Evolutionary conservation across 1,140 invertebrate genomes (phyloP).

Genomic region (Drosophila pruinosa): DNA sequence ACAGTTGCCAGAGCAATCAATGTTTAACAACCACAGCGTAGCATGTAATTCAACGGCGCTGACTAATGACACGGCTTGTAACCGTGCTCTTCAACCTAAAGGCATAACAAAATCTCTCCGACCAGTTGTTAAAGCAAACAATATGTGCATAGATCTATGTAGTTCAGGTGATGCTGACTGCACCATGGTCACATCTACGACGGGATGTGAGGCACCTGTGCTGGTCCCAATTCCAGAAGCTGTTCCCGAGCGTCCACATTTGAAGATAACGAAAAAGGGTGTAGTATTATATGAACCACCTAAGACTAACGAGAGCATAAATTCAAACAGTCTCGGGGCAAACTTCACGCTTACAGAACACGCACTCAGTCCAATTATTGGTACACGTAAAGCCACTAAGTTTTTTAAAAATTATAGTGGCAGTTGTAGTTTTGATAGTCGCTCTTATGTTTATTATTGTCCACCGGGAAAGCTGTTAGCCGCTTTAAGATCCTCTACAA

Average conservation of each 20-base stretch:
- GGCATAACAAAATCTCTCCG: not conserved
- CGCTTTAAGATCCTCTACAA: not conserved
- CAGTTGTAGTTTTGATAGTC: conserved; percentile 51
- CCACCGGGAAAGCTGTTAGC: conserved; percentile 42
- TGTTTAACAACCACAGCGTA: conserved; percentile 57
- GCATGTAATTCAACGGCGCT: conserved; percentile 64
- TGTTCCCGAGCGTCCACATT: not conserved
- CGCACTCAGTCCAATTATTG: conserved; percentile 54
- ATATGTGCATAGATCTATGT: not conserved
- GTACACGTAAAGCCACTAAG: conserved; percentile 43
- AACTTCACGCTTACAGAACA: conserved; percentile 60
- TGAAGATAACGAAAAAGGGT: conserved; percentile 50
- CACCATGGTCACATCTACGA: conserved; percentile 68
- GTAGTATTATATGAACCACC: conserved; percentile 55
- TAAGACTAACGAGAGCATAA: not conserved
- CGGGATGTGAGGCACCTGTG: conserved; percentile 25
- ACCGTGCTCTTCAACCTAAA: conserved; percentile 5
- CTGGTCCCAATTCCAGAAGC: not conserved
- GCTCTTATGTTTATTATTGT: conserved; percentile 65
- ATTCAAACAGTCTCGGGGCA: not conserved
- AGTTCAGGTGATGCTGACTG: conserved; percentile 51
- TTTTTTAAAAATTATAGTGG: conserved; percentile 68
- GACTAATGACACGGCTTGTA: conserved; percentile 30
- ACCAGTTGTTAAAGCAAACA: not conserved
- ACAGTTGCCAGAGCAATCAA: conserved; percentile 10